Conservation (phyloP, 2,888 invertebrate species). For the Zaprionus bogoriensis region DNA sequence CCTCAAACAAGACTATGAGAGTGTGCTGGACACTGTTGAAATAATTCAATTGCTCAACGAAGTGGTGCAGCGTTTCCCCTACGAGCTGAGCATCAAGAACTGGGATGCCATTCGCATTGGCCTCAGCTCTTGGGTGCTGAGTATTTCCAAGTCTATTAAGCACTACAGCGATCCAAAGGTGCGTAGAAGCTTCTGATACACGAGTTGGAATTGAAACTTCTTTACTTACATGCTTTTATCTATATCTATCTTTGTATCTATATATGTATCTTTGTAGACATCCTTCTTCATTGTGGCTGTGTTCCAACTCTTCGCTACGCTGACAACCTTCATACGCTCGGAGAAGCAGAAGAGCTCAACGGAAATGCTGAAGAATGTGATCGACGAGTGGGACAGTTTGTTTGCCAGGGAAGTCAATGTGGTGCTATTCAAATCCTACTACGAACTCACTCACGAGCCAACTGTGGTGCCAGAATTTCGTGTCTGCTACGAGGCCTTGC, state of each 20-base stretch:
- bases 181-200: too few species aligned
- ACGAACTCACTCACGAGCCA: conserved; percentile 59
- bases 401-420: conserved; percentile 86
- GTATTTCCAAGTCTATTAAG: conserved; percentile 83
- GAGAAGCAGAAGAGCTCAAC: conserved; percentile 81
- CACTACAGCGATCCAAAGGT: conserved; percentile 85
- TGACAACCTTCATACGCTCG: conserved; percentile 83
- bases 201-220: too few species aligned
- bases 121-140: conserved; percentile 87
- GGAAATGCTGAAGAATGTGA: conserved; percentile 70
- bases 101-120: conserved; percentile 91
- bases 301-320: conserved; percentile 84
- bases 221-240: not conserved
- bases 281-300: conserved; percentile 84
- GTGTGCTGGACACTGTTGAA: conserved; percentile 75
- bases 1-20: conserved; percentile 54
- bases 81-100: conserved; percentile 82
- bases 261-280: conserved; percentile 75
- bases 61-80: conserved; percentile 74
- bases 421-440: conserved; percentile 79
- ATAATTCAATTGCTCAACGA: conserved; percentile 79
- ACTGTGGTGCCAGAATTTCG: conserved; percentile 45
- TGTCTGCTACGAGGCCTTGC: conserved; percentile 54
- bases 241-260: not conserved
- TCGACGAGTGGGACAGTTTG: conserved; percentile 90